Evolutionary conservation across 1,140 invertebrate species (phyloP).

Genomic region (Pemphigus obesinymphae): DNA sequence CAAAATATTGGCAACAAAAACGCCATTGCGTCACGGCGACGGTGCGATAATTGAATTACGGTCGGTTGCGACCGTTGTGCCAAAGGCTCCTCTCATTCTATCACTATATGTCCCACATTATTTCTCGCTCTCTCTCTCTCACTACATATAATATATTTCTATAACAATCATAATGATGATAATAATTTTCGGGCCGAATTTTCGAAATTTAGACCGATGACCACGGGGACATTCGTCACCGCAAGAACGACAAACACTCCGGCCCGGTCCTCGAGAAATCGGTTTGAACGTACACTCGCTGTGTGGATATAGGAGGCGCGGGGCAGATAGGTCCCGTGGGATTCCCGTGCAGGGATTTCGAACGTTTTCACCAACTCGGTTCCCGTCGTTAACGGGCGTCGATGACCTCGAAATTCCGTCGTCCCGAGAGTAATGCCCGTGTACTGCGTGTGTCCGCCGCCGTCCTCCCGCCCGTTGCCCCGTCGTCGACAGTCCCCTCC

Average conservation of each 20-base stretch:
- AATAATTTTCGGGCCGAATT: not conserved
- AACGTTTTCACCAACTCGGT: not conserved
- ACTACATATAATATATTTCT: no score
- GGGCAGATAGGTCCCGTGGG: not conserved
- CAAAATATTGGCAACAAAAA: conserved; percentile 3
- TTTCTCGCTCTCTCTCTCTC: not conserved
- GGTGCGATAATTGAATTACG: not conserved
- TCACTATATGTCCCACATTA: no score
- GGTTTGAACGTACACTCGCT: not conserved
- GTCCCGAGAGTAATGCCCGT: not conserved
- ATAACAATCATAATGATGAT: not conserved
- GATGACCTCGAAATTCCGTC: not conserved
- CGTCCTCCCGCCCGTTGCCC: not conserved
- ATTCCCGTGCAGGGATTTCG: not conserved
- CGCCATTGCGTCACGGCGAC: not conserved
- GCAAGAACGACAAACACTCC: not conserved
- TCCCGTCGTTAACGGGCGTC: not conserved
- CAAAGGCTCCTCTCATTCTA: not conserved
- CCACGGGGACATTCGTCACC: not conserved
- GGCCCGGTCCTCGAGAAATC: not conserved
- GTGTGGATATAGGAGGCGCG: not conserved
- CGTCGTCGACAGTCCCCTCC: no score
- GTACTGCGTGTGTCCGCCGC: not conserved
- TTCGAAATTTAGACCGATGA: not conserved
- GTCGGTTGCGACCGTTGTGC: not conserved